These are phyloP conservation scores for Dendrocincla fuliginosa DNA, from an alignment of 2,797 vertebrate genomes.

Conservation along the genomic window DNA sequence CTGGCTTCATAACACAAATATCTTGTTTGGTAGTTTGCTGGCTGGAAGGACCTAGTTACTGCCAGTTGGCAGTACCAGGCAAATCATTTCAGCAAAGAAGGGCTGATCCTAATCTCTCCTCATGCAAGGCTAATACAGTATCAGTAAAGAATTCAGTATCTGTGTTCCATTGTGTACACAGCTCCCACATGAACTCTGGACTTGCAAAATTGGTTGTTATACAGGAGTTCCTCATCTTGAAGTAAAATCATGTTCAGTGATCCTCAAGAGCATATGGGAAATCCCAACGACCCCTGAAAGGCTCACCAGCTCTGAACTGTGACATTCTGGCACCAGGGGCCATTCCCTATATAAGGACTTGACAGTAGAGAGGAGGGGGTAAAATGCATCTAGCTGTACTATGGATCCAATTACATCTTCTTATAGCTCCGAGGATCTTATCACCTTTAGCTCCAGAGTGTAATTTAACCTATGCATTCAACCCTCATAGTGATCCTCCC, in stretches of 20 bases:
- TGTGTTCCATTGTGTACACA: not conserved
- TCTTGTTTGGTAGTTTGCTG: conserved; percentile 23
- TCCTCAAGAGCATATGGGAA: conserved; percentile 3
- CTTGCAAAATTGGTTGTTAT: not conserved
- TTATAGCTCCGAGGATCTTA: conserved; percentile 52
- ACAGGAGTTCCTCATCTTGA: not conserved
- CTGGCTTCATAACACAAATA: not conserved
- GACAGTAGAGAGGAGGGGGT: not conserved
- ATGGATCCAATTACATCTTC: conserved; percentile 57
- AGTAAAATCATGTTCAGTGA: not conserved
- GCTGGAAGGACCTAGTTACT: not conserved
- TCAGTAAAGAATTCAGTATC: conserved; percentile 54
- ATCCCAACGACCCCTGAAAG: not conserved
- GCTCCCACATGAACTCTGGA: not conserved
- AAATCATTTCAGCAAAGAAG: conserved; percentile 57
- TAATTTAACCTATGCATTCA: conserved; percentile 48
- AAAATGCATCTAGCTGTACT: conserved; percentile 9
- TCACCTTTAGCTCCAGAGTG: conserved; percentile 57
- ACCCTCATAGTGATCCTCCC: not conserved
- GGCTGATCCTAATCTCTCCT: conserved; percentile 66
- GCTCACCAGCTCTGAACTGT: conserved; percentile 13
- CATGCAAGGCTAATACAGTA: conserved; percentile 52
- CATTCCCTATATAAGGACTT: not conserved
- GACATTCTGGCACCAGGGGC: conserved; percentile 6
- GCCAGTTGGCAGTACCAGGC: conserved; percentile 52